Evolutionary conservation across 2,888 invertebrate genomes (phyloP).

Genomic region (Drosophila cognata): DNA sequence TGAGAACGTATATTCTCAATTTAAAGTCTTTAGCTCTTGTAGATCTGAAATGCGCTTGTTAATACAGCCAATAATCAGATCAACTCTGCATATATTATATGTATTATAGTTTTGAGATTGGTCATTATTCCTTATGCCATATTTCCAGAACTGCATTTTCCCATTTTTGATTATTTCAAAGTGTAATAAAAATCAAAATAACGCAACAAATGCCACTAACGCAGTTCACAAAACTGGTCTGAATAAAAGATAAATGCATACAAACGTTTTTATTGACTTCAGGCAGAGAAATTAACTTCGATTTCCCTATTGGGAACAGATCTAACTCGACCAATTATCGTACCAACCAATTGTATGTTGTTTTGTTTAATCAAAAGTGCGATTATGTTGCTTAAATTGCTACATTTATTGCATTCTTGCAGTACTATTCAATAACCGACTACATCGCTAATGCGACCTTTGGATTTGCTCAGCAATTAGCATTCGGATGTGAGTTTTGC

Average conservation of each 20-base stretch:
- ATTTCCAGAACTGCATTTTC: neutral
- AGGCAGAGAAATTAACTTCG: neutral
- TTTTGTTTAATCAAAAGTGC: neutral
- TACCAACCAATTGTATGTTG: neutral
- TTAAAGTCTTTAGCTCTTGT: neutral
- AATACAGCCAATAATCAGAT: neutral
- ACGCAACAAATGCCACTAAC: neutral
- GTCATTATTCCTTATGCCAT: neutral
- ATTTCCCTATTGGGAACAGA: neutral
- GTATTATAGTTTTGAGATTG: neutral
- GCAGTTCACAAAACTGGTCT: neutral
- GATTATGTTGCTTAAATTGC: slow-evolving; percentile 28
- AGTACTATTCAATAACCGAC: slow-evolving; percentile 36
- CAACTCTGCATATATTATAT: neutral
- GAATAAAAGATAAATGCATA: neutral
- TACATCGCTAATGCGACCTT: slow-evolving; percentile 33
- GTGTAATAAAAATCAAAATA: neutral
- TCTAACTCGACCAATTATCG: neutral
- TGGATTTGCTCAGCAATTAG: slow-evolving; percentile 39
- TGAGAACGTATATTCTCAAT: neutral
- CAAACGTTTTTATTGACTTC: neutral
- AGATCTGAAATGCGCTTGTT: neutral
- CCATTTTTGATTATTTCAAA: neutral
- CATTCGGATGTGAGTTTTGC: slow-evolving; percentile 14
- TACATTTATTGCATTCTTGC: slow-evolving; percentile 66